phyloP scores from a whole-genome alignment of 1,140 invertebrate genomes.

The Spodoptera frugiperda region DNA sequence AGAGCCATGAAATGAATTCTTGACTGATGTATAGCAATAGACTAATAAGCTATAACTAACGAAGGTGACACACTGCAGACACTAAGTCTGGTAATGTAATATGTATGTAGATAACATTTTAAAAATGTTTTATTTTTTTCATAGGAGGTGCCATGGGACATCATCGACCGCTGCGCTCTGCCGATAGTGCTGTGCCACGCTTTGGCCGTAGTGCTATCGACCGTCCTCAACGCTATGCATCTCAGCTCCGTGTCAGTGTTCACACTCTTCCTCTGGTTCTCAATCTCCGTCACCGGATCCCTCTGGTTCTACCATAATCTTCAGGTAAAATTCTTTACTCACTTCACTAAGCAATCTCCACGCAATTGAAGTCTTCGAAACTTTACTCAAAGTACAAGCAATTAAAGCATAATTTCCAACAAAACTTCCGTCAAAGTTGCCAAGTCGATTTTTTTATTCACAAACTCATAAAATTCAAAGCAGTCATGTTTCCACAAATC shows the following conservation, averaged over 20 bases:
- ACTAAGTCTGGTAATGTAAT: too few species aligned
- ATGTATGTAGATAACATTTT: too few species aligned
- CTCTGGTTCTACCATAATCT: slow-evolving; percentile 93
- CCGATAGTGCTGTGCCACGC: slow-evolving; percentile 92
- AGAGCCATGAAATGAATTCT: too few species aligned
- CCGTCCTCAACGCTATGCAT: slow-evolving; percentile 89
- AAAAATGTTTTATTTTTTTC: slow-evolving; percentile 49
- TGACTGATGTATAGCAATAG: too few species aligned
- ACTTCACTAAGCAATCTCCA: not conserved
- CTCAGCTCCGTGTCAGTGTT: slow-evolving; percentile 91
- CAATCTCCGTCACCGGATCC: slow-evolving; percentile 89
- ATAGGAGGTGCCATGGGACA: slow-evolving; percentile 91
- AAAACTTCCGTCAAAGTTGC: too few species aligned
- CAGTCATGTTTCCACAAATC: slow-evolving; percentile 14
- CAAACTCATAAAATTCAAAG: slow-evolving; percentile 14
- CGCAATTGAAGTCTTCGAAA: too few species aligned
- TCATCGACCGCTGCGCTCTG: slow-evolving; percentile 91
- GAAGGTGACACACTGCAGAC: too few species aligned
- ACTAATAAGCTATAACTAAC: too few species aligned
- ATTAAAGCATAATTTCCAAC: too few species aligned
- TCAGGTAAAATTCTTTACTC: slow-evolving; percentile 87
- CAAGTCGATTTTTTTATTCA: too few species aligned
- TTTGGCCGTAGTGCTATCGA: slow-evolving; percentile 90
- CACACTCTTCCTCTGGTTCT: slow-evolving; percentile 91
- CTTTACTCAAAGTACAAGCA: too few species aligned